Base-by-base conservation (phyloP, 1,140 invertebrate genomes). In the Drosophila kanapiae region DNA sequence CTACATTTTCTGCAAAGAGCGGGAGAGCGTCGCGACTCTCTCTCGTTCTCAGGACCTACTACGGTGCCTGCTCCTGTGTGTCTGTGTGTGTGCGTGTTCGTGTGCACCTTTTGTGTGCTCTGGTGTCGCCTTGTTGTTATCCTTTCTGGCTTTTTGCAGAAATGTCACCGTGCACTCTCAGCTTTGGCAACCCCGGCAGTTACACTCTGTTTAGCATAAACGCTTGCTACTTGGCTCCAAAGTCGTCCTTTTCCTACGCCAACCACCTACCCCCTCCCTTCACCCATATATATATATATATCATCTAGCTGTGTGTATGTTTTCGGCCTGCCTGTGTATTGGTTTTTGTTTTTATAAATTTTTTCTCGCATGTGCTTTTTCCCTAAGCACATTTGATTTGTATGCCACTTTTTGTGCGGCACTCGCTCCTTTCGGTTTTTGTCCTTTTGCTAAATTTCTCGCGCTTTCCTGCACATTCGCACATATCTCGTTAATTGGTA, bases 121-220 rank as follows among this genome's bases (percentile, higher is more conserved):
- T 70, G 72, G 65, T 69, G 65, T 69, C 51, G 63, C 76, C 61
- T 69, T 83, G 64, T 82, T 62, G 65, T 78, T 68, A 63, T 80
- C 61, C 78, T 84, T 88, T 83, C 72, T 83, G 84, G 80, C 80
- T 80, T 88, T 70, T 80, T 84, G 78, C 85, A 84, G 77, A 86
- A 82, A 86, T 86, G 82, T 86, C 83, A 86, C 70, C 70, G 70
- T 74, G 70, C 70, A 74, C 80, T 78, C 80, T 58, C 59, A 68
- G 64, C 61, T 71, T 61, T 87, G 81, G 86, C 85, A 85, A 90
- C 85, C 85, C 85, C 85, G 86, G 82, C 82, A 90, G 85, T 90
- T 90, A 90, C 85, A 90, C 85, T 90, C 86, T 90, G 85, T 91
- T 90, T 90, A 91, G 86, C 85, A 90, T 91, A 91, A 90, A 90